phyloP scores from a whole-genome alignment of 2,888 invertebrate genomes.

The Elegia similella region DNA sequence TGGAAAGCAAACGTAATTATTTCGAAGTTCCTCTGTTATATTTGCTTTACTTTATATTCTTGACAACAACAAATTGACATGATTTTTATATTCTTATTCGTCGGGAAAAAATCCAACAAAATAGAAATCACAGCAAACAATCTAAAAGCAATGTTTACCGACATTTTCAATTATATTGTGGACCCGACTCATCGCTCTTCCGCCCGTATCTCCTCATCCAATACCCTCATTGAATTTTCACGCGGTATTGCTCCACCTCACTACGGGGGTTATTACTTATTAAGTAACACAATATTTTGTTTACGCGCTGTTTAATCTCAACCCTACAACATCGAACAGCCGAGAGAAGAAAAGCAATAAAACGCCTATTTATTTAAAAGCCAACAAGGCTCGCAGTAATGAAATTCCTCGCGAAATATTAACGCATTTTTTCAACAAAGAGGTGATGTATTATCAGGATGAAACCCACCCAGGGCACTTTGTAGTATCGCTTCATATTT shows the following conservation, averaged over 20 bases:
- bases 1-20: background rate
- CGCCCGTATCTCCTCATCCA: conserved; percentile 10
- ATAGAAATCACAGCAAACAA: conserved; percentile 3
- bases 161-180: conserved; percentile 13
- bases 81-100: background rate
- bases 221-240: conserved; percentile 16
- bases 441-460: conserved; percentile 64
- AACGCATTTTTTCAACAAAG: conserved; percentile 71
- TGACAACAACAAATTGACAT: background rate
- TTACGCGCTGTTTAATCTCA: conserved; percentile 49
- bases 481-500: conserved; percentile 33
- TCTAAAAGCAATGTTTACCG: conserved; percentile 9
- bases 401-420: conserved; percentile 77
- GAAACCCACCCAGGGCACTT: conserved; percentile 37
- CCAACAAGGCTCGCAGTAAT: conserved; percentile 71
- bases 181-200: conserved; percentile 5
- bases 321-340: conserved; percentile 61
- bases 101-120: background rate
- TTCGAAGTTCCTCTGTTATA: background rate
- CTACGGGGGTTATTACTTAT: conserved; percentile 15
- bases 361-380: conserved; percentile 76
- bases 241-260: conserved; percentile 3
- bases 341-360: conserved; percentile 70
- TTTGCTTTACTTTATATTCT: background rate
- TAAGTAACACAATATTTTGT: conserved; percentile 30